A percentile compares a stretch with the other conserved stretches of the same genome.
phyloP scores from a whole-genome alignment of 1,140 invertebrate species.

The Drosophila pallidifrons region DNA sequence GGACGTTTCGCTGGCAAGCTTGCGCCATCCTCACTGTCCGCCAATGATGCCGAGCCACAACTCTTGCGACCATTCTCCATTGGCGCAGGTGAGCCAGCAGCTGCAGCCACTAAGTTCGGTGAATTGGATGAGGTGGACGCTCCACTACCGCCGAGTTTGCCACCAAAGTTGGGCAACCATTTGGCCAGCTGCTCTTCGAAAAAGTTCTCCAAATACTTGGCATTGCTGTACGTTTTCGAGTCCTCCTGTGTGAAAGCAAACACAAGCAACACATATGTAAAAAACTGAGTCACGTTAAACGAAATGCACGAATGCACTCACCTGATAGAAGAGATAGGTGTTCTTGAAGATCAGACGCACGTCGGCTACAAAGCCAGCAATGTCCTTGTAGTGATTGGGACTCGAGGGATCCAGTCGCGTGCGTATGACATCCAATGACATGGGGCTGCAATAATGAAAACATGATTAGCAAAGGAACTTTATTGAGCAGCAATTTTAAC shows the following conservation, averaged over 20 bases:
- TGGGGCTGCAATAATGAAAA: conserved; percentile 89
- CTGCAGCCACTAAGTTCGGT: conserved; percentile 50
- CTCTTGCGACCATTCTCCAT: conserved; percentile 77
- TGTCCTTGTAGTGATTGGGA: conserved; percentile 90
- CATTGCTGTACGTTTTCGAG: conserved; percentile 93
- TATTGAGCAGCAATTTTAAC: conserved; percentile 6
- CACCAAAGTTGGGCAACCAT: conserved; percentile 91
- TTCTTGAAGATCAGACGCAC: conserved; percentile 95
- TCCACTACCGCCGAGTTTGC: conserved; percentile 50
- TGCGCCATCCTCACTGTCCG: conserved; percentile 63
- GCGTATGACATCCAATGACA: conserved; percentile 93
- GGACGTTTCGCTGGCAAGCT: conserved; percentile 73
- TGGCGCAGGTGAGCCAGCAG: conserved; percentile 58
- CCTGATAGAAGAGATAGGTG: conserved; percentile 93
- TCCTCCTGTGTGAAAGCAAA: conserved; percentile 88
- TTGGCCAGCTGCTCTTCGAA: conserved; percentile 93
- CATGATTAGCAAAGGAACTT: not conserved
- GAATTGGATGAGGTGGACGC: conserved; percentile 53
- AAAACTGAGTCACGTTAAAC: not conserved
- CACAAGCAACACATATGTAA: conserved; percentile 42
- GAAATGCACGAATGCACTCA: conserved; percentile 86
- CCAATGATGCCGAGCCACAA: conserved; percentile 68
- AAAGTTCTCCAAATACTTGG: conserved; percentile 93
- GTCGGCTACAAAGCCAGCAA: conserved; percentile 92
- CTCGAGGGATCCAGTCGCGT: conserved; percentile 90